phyloP scores from a whole-genome alignment of 2,113 vertebrate species.

The Porphyrio hochstetteri region DNA sequence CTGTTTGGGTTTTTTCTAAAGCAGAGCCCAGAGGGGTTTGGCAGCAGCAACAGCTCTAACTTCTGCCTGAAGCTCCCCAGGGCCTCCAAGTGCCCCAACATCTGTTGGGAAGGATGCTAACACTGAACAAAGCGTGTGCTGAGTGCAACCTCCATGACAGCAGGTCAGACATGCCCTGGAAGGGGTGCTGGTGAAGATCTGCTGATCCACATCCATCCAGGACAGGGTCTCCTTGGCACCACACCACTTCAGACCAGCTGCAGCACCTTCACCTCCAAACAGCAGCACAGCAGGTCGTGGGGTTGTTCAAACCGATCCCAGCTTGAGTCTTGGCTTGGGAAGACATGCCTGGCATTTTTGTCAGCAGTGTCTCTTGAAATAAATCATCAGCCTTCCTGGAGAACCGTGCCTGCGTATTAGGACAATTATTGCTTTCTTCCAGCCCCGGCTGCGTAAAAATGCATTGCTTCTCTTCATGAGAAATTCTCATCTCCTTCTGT shows the following conservation, averaged over 20 bases:
- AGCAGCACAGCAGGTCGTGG: not conserved
- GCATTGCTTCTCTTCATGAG: conserved; percentile 12
- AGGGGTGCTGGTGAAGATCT: not conserved
- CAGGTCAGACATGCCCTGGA: accelerated
- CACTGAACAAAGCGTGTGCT: not conserved
- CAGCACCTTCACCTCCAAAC: not conserved
- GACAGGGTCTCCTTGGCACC: accelerated
- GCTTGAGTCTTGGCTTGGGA: not conserved
- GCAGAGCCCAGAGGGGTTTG: not conserved
- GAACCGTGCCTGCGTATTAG: not conserved
- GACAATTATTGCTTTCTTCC: conserved; percentile 45
- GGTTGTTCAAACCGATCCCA: not conserved
- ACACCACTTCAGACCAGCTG: not conserved
- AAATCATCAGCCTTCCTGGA: conserved; percentile 14
- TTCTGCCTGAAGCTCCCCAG: not conserved
- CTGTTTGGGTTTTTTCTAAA: not conserved
- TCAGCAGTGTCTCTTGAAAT: not conserved
- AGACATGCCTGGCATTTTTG: not conserved
- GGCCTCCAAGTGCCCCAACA: not conserved
- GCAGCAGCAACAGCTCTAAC: not conserved
- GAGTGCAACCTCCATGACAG: not conserved
- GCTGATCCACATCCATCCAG: not conserved
- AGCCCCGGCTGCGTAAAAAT: not conserved
- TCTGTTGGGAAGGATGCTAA: not conserved
- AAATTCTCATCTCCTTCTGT: conserved; percentile 46